Conservation (phyloP, 1,140 invertebrate genomes). For the Calycopis cecrops region DNA sequence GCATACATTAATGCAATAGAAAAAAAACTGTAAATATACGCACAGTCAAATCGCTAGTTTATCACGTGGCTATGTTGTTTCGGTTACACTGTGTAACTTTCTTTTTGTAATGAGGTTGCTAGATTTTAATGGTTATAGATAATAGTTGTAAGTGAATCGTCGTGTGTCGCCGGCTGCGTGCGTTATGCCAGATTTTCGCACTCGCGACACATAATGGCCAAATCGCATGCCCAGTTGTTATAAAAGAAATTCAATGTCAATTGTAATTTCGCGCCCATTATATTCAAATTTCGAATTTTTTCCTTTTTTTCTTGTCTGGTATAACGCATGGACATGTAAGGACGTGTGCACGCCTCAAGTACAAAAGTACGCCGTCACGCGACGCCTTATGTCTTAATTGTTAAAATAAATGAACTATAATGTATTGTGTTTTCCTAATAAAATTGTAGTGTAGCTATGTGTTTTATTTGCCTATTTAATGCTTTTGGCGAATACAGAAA, state of each 20-base stretch:
- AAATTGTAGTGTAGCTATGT: constrained; percentile 59
- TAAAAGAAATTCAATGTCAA: neutral
- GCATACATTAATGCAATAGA: neutral
- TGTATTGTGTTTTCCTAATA: constrained; percentile 72
- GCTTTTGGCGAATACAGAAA: neutral
- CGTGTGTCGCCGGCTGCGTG: constrained; percentile 8
- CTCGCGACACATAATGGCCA: constrained; percentile 16
- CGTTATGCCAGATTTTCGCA: too few relatives aligned
- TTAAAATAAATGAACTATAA: constrained; percentile 63
- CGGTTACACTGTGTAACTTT: constrained; percentile 21
- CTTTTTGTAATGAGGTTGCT: constrained; percentile 23
- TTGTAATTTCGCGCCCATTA: too few relatives aligned
- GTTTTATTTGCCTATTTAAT: constrained; percentile 41
- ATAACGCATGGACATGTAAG: constrained; percentile 17
- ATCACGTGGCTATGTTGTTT: constrained; percentile 18
- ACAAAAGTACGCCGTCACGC: constrained; percentile 52
- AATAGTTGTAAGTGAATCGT: constrained; percentile 20
- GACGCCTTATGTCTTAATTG: constrained; percentile 56
- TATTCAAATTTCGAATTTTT: too few relatives aligned
- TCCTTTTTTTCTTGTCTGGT: neutral
- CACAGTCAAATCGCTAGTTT: constrained; percentile 14
- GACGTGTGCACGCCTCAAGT: constrained; percentile 48
- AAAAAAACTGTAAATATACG: constrained; percentile 6
- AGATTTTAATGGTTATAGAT: constrained; percentile 27
- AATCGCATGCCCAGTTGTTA: neutral